Percentiles rank a stretch among this genome's conserved stretches.
Conservation (phyloP, 2,113 vertebrate species). For the Oxyura jamaicensis region DNA sequence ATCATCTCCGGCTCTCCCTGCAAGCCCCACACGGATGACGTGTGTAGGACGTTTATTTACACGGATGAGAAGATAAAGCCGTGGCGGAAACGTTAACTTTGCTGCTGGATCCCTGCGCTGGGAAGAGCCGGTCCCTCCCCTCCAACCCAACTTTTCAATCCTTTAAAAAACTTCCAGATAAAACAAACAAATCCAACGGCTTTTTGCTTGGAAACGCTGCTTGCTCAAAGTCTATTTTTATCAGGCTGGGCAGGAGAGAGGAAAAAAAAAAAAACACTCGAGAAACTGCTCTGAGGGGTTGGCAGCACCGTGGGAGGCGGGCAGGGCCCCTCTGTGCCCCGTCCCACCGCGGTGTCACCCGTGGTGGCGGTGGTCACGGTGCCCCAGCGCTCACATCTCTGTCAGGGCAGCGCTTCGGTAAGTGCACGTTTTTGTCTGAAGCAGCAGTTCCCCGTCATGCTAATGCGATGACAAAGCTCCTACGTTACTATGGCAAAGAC, state of each 20-base stretch:
- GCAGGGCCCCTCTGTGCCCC: not conserved
- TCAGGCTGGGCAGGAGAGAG: conserved; percentile 21
- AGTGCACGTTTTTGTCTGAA: conserved; percentile 10
- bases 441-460: conserved; percentile 53
- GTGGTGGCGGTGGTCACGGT: fast-evolving
- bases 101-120: conserved; percentile 28
- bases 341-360: no score
- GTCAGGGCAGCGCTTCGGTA: not conserved
- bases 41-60: conserved; percentile 60
- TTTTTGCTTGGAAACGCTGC: conserved; percentile 55
- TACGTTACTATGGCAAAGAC: conserved; percentile 76
- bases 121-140: not conserved
- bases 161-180: conserved; percentile 65
- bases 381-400: not conserved
- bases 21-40: conserved; percentile 47
- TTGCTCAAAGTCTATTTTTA: conserved; percentile 62
- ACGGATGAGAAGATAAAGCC: conserved; percentile 64
- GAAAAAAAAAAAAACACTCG: not conserved
- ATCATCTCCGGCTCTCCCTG: conserved; percentile 63
- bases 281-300: not conserved
- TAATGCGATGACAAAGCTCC: not conserved
- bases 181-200: conserved; percentile 62
- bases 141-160: not conserved
- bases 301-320: fast-evolving
- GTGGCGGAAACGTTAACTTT: conserved; percentile 52